These are phyloP conservation scores for Xylophagus ater DNA, from an alignment of 2,888 invertebrate genomes.

Conservation along the genomic window DNA sequence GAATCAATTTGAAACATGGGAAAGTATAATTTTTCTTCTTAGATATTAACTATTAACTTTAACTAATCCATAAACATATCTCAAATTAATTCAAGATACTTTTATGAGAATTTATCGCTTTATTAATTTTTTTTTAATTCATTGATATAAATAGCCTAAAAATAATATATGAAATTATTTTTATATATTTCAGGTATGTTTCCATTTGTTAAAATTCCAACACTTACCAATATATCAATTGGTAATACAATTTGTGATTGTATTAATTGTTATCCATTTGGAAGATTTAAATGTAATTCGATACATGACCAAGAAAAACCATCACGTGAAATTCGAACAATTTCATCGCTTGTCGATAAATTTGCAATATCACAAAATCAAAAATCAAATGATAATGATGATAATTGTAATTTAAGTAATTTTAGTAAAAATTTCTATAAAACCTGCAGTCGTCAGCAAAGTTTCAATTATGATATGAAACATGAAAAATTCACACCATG, in stretches of 20 bases:
- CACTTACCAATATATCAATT: constrained; percentile 12
- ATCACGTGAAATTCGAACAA: constrained; percentile 17
- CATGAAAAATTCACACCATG: constrained; percentile 19
- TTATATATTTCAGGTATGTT: constrained; percentile 15
- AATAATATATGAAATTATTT: not conserved
- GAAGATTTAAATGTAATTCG: constrained; percentile 7
- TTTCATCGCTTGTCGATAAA: constrained; percentile 18
- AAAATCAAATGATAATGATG: constrained; percentile 1
- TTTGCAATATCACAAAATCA: constrained; percentile 6
- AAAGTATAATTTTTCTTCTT: no score
- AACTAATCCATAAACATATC: no score
- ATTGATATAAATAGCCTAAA: not conserved
- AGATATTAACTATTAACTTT: no score
- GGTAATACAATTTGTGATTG: constrained; percentile 12
- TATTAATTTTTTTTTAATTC: no score
- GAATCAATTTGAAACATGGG: no score
- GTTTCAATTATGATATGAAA: constrained; percentile 12
- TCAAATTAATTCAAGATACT: no score
- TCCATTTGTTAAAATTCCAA: constrained; percentile 16
- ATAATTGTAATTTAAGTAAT: not conserved
- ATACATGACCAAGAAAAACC: constrained; percentile 5
- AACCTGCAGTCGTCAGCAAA: constrained; percentile 6
- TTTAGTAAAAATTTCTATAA: constrained; percentile 2
- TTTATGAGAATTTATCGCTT: no score
- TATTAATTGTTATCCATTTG: constrained; percentile 15